Evolutionary conservation across 2,888 invertebrate species (phyloP), one percentile per base, ranked within the genome.

Genomic region (Ligdia adustata): DNA sequence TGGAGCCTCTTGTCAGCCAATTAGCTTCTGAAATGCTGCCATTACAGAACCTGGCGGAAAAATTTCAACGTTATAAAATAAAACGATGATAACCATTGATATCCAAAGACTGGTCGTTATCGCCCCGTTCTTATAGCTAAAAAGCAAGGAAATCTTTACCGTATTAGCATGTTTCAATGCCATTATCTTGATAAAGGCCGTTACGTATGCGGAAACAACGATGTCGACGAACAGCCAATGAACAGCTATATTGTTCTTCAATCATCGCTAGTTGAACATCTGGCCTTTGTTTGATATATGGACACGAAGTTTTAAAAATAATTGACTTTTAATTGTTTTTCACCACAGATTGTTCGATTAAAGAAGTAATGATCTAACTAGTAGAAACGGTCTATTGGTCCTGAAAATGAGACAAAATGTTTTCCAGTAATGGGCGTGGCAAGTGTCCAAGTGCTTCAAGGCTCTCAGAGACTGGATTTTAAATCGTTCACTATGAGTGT

Each of bases 121-220:
- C 28, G 12, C 33, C 47, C 50, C 35, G n/a, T n/a, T n/a, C n/a
- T n/a, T n/a, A 38, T 51, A 50, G 43, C 46, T 60, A 52, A 65
- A 66, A 56, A 70, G 74, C 69, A 68, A 76, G 77, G 75, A 81
- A 81, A 79, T 69, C 65, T 72, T 66, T 66, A 69, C 61, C 57
- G 57, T 66, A 71, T 77, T 80, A 81, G 72, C 75, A 66, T 71
- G 70, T 74, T 79, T 82, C 82, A 84, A 82, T 85, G 83, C 75
- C 82, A 81, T 71, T 81, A 81, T 78, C 79, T 77, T 75, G 80
- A 79, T 82, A 76, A 77, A 79, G 68, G 66, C 63, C 59, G 75
- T 79, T 82, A 82, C 85, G 86, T 82, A 84, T 75, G 79, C 85
- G 86, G 86, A 86, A 86, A 72, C 62, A 56, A 48, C 68, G 72